Conservation (phyloP, 2,797 vertebrate genomes). For the Leptoclinus maculatus region DNA sequence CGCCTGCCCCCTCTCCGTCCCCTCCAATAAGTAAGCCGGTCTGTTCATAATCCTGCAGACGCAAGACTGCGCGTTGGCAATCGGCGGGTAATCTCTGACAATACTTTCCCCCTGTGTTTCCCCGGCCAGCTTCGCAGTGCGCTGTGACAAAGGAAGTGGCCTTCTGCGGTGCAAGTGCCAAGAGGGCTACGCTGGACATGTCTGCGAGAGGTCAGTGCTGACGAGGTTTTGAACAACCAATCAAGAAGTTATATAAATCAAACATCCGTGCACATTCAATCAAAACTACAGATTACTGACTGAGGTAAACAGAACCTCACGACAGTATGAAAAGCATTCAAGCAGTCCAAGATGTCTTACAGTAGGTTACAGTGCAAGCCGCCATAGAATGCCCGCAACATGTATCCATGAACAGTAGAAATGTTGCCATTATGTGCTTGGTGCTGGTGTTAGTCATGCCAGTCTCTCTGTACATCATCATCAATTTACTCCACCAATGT, state of each 20-base stretch:
- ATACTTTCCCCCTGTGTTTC: conserved; percentile 47
- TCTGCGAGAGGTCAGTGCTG: conserved; percentile 92
- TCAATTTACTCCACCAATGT: not conserved
- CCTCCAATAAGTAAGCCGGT: conserved; percentile 85
- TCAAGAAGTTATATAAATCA: not conserved
- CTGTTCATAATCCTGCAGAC: conserved; percentile 5
- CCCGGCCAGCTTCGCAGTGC: conserved; percentile 89
- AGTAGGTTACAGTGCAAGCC: no score
- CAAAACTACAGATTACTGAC: not conserved
- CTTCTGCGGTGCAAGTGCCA: conserved; percentile 90
- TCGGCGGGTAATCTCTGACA: conserved; percentile 17
- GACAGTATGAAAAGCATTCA: not conserved
- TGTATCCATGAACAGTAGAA: no score
- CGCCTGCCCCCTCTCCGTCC: conserved; percentile 88
- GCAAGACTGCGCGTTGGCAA: conserved; percentile 11
- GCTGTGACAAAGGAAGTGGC: conserved; percentile 88
- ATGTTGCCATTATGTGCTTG: not conserved
- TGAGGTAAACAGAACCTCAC: not conserved
- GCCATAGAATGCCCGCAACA: not conserved
- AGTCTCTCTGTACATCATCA: not conserved
- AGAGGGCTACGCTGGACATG: conserved; percentile 92
- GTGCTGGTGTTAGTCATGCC: not conserved
- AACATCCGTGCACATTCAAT: not conserved
- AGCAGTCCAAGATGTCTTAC: not conserved
- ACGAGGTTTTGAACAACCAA: not conserved